Conservation (phyloP, 2,797 vertebrate species). For the Phyllotis vaccarum region DNA sequence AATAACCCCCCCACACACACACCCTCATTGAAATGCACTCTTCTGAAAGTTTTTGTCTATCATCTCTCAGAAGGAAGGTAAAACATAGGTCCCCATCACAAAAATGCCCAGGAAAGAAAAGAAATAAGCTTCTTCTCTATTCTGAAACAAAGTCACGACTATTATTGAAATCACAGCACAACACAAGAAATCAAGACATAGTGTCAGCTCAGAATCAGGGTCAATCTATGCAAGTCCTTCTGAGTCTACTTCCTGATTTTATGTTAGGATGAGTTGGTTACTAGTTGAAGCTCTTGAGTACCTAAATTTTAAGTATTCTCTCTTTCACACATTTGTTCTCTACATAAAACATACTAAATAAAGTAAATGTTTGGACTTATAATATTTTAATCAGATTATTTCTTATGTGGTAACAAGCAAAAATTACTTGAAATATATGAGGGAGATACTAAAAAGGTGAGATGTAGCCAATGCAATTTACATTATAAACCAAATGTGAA, state of each 20-base stretch:
- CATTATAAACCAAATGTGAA: conserved; percentile 20
- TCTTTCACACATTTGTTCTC: conserved; percentile 1
- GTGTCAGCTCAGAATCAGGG: background rate
- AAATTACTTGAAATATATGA: conserved; percentile 35
- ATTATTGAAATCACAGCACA: background rate
- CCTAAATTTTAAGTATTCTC: conserved; percentile 54
- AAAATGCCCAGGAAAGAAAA: background rate
- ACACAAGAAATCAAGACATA: background rate
- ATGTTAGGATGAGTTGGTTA: background rate
- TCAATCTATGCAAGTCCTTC: background rate
- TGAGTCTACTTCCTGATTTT: background rate
- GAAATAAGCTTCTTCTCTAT: background rate
- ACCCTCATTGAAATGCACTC: background rate
- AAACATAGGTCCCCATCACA: background rate
- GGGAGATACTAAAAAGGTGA: background rate
- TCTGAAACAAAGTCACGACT: background rate
- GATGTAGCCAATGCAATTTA: conserved; percentile 7
- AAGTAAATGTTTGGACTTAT: background rate
- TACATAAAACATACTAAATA: conserved; percentile 49
- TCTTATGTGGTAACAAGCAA: conserved; percentile 30
- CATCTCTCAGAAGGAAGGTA: background rate
- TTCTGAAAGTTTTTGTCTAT: background rate
- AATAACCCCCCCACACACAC: no score
- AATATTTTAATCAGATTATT: background rate
- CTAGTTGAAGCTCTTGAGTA: no score